Base-by-base conservation (phyloP, 2,888 invertebrate genomes). In the Drymonia ruficornis region DNA sequence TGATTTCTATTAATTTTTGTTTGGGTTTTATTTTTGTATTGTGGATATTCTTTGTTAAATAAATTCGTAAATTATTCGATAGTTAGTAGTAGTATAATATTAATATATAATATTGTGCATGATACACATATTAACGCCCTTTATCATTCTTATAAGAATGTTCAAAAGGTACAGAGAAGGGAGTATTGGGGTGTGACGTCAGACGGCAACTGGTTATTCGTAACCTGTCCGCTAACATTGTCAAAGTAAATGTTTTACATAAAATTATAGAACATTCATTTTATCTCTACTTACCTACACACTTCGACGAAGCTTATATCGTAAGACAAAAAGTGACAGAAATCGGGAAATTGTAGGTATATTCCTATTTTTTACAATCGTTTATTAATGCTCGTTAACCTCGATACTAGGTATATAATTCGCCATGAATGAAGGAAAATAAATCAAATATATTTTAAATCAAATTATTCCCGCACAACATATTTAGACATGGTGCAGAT, bases 331-430 rank as follows among this genome's bases (percentile, higher is more conserved):
- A 23, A 31, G 31, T 8, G 9, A 31, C 31, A 40, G n/a, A n/a
- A n/a, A n/a, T n/a, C n/a, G n/a, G 28, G 18, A 42, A 49, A 46
- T 38, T 47, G n/a, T 40, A 18, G 52, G 16, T 18, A 23, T 2
- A 48, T 54, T 48, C 28, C 43, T n/a, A n/a, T 42, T 18, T 42
- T 45, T 42, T 28, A 31, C 36, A 50, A 45, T 40, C 44, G 28
- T 43, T 19, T 43, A 43, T 19, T 40, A 38, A 46, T 46, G 38
- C 49, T n/a, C 1, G 31, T 45, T 46, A 13, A 38, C 49, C 42
- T 47, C 9, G 45, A 50, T 13, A 48, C 46, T n/a, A n/a, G n/a
- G n/a, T n/a, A n/a, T n/a, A 50, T 42, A 9, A 38, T 23, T 12
- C 16, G 16, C 36, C 29, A 47, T 45, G 42, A n/a, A 15, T 19